phyloP scores from a whole-genome alignment of 2,113 vertebrate genomes.

The Thermophis baileyi region DNA sequence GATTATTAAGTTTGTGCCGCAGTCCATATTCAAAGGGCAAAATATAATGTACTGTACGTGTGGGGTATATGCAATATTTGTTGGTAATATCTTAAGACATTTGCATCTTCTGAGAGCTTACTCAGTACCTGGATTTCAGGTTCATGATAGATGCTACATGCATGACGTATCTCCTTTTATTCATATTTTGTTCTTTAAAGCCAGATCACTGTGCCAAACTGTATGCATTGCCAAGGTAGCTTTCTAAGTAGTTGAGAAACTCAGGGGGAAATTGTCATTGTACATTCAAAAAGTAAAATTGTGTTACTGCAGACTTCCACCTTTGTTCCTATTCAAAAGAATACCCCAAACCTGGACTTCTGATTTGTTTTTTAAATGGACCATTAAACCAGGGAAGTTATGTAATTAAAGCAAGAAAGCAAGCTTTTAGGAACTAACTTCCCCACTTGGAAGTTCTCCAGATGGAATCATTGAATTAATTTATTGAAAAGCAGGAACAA shows the following conservation, averaged over 20 bases:
- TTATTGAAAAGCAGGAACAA: background rate
- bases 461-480: background rate
- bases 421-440: background rate
- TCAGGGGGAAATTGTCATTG: background rate
- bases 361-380: background rate
- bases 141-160: background rate
- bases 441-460: background rate
- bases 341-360: background rate
- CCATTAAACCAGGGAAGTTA: background rate
- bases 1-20: background rate
- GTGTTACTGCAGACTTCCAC: background rate
- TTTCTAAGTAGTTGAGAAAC: background rate
- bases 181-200: background rate
- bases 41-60: background rate
- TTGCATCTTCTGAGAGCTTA: background rate
- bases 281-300: background rate
- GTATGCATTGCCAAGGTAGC: background rate
- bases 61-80: background rate
- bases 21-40: background rate
- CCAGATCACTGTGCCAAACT: background rate
- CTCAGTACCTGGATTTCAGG: background rate
- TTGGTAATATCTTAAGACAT: background rate
- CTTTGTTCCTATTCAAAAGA: background rate
- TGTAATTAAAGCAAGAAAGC: background rate
- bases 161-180: background rate